Percentiles rank a stretch among this genome's conserved stretches.
These are phyloP conservation scores for Manduca sexta DNA, from an alignment of 1,140 invertebrate species.

Conservation along the genomic window DNA sequence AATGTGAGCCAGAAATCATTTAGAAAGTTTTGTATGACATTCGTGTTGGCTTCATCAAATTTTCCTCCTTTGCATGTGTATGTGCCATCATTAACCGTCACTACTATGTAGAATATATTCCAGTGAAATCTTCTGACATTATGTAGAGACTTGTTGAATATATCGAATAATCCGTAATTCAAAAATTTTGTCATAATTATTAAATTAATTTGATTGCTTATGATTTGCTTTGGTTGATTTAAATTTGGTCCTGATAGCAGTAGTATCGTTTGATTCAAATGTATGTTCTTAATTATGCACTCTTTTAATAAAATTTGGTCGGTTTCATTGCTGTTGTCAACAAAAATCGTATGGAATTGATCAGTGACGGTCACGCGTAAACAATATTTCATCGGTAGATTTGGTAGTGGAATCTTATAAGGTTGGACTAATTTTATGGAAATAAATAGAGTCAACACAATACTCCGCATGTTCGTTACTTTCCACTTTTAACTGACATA, in stretches of 20 bases:
- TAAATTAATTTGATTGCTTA: constrained; percentile 1
- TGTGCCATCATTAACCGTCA: constrained; percentile 5
- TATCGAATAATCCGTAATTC: not conserved
- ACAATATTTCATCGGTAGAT: not conserved
- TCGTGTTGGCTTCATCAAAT: constrained; percentile 7
- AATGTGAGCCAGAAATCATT: constrained; percentile 26
- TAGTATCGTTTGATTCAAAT: constrained; percentile 1
- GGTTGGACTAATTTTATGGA: not conserved
- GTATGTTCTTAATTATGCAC: constrained; percentile 6
- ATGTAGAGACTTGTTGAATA: not conserved
- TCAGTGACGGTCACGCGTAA: not conserved
- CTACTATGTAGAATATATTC: constrained; percentile 17
- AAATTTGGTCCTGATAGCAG: not conserved
- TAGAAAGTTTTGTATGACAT: constrained; percentile 13
- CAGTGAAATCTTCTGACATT: constrained; percentile 6
- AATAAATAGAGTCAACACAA: not conserved
- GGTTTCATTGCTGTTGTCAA: not conserved
- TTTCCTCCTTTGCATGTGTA: constrained; percentile 17
- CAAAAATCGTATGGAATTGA: constrained; percentile 5
- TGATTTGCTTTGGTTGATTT: not conserved
- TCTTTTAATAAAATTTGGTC: constrained; percentile 1
- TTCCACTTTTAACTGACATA: too few relatives aligned
- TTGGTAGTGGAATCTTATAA: not conserved
- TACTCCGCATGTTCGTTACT: not conserved
- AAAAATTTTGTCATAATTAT: constrained; percentile 10